Percentiles rank a stretch among this genome's conserved stretches.
phyloP scores from a whole-genome alignment of 1,140 invertebrate species.

The Lycorma delicatula region DNA sequence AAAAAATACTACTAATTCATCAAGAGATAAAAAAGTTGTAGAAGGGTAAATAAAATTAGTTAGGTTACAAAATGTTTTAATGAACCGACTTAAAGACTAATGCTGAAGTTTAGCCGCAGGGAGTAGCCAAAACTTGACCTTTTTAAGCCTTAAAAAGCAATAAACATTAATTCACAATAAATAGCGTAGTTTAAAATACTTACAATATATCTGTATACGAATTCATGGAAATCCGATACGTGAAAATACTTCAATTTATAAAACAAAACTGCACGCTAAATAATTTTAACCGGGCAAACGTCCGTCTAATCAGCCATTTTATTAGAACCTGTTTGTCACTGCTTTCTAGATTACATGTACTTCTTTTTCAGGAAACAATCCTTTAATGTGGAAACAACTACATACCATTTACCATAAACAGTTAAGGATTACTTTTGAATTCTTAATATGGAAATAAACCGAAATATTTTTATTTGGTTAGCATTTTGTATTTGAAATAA shows the following conservation, averaged over 20 bases:
- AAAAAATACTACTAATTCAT: too few relatives aligned
- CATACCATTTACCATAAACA: too few relatives aligned
- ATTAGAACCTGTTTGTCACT: background rate
- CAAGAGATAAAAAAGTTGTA: too few relatives aligned
- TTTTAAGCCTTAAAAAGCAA: background rate
- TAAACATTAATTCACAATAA: background rate
- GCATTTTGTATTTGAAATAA: too few relatives aligned
- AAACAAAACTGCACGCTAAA: background rate
- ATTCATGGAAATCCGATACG: slow-evolving; percentile 4
- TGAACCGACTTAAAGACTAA: too few relatives aligned
- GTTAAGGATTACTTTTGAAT: too few relatives aligned
- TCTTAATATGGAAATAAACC: too few relatives aligned
- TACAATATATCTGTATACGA: slow-evolving; percentile 1
- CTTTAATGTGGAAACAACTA: too few relatives aligned
- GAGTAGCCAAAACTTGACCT: slow-evolving; percentile 3
- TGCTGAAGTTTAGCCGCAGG: background rate
- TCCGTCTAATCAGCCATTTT: background rate
- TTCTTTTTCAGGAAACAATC: too few relatives aligned
- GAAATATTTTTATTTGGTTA: too few relatives aligned
- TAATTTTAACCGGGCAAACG: background rate
- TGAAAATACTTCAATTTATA: background rate
- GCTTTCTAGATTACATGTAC: background rate
- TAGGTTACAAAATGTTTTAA: too few relatives aligned
- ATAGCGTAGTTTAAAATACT: background rate
- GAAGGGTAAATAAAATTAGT: too few relatives aligned